Evolutionary conservation across 2,797 vertebrate genomes (phyloP), one percentile per base, ranked within the genome.

Genomic region (Pangasius macronema): DNA sequence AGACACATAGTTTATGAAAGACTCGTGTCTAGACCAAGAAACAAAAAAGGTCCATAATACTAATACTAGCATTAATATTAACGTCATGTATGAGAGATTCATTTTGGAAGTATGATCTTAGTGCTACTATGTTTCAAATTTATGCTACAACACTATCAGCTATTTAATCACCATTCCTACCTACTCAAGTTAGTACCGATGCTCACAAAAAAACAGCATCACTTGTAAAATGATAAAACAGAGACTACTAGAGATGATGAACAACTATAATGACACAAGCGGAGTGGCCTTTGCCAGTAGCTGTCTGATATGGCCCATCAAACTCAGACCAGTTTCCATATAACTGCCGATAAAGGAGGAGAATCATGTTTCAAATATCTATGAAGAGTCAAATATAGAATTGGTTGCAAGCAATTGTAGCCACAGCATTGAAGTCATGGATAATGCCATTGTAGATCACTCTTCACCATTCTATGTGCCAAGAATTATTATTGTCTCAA

Each of bases 361-460:
- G 20, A 82, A 20, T 36, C 18, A n/a, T 27, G 39, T 83, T 63
- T 76, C 13, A 61, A 63, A 63, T 39, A 67, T 55, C 27, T 67
- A 22, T 33, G n/a, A 63, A 75, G 10, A 36, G 33, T 39, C 18
- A 68, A 55, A 59, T n/a, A 57, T 30, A 8, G 3, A n/a, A 67
- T 67, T 63, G 30, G n/a, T 85, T 75, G 68, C 68, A 18, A 63
- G 55, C 36, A 39, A 53, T 63, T 87, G 27, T 39, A 75, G n/a
- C 80, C 67, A 57, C n/a, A 55, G 51, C 51, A 81, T 33, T 39
- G 63, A 81, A n/a, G 46, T 42, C 76, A 46, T 75, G 46, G 70
- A 83, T 87, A 70, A 67, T 83, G 55, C 42, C 72, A 75, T 22
- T 83, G 86, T 49, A 63, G 14, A 51, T 63, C 55, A 70, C 70